A percentile compares a stretch with the other conserved stretches of the same genome.
Evolutionary conservation across 1,140 invertebrate genomes (phyloP).

Genomic region (Lepidostoma basale): DNA sequence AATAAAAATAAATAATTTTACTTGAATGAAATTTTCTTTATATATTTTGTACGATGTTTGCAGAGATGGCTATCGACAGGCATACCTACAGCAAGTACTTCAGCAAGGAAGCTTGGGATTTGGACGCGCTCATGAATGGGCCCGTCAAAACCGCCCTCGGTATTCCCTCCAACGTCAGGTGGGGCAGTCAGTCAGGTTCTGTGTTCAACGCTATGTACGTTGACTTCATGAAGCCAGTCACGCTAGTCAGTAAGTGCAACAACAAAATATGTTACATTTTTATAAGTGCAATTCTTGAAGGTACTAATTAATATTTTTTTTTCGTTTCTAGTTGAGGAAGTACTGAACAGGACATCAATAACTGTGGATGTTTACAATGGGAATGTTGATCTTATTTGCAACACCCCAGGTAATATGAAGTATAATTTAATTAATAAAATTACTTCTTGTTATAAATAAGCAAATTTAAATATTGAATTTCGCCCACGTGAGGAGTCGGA

Average conservation of each 20-base stretch:
- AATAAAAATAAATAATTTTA: no score
- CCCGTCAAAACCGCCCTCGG: constrained; percentile 67
- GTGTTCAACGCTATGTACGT: constrained; percentile 69
- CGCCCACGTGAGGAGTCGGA: no score
- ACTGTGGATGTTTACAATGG: constrained; percentile 51
- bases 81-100: constrained; percentile 40
- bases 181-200: constrained; percentile 63
- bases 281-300: neutral
- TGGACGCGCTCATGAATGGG: constrained; percentile 73
- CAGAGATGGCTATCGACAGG: constrained; percentile 36
- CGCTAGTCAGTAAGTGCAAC: constrained; percentile 66
- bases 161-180: constrained; percentile 67
- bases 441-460: no score
- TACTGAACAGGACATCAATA: constrained; percentile 49
- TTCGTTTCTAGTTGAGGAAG: constrained; percentile 48
- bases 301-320: neutral
- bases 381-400: constrained; percentile 50
- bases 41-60: no score
- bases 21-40: no score
- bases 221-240: constrained; percentile 88
- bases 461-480: no score
- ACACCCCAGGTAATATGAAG: constrained; percentile 49
- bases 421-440: no score
- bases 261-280: no score
- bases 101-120: constrained; percentile 46